These are phyloP conservation scores for Coelinius sp. DNA, from an alignment of 2,888 invertebrate species.

Conservation along the genomic window DNA sequence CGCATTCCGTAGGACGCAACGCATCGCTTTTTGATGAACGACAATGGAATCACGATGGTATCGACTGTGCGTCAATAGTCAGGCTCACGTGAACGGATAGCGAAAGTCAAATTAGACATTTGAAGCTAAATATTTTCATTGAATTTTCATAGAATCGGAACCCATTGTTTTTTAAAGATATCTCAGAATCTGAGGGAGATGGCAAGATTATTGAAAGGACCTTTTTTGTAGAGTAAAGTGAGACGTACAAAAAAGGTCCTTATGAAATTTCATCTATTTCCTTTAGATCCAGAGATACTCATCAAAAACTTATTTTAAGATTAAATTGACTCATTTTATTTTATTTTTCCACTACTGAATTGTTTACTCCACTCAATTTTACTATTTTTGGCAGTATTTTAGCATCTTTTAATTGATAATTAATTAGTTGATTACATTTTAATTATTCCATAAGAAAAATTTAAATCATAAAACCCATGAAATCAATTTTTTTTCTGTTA, in stretches of 20 bases:
- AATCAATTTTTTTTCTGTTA: not conserved
- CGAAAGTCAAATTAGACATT: not conserved
- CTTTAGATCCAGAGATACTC: too few relatives aligned
- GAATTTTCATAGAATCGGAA: too few relatives aligned
- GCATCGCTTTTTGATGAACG: constrained; percentile 3
- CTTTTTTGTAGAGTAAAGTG: too few relatives aligned
- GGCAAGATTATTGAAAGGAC: too few relatives aligned
- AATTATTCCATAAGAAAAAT: not conserved
- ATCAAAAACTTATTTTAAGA: too few relatives aligned
- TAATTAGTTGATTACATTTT: not conserved
- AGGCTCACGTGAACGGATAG: not conserved
- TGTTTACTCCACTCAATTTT: not conserved
- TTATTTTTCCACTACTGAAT: too few relatives aligned
- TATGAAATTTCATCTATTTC: too few relatives aligned
- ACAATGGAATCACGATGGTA: constrained; percentile 25
- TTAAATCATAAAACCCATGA: too few relatives aligned
- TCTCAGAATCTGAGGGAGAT: too few relatives aligned
- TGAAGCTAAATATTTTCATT: not conserved
- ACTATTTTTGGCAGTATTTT: not conserved
- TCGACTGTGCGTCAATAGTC: constrained; percentile 25
- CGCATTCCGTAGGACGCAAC: constrained; percentile 22
- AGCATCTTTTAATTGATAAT: not conserved
- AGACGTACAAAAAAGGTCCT: too few relatives aligned
- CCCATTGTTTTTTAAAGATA: too few relatives aligned
- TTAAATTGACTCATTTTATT: constrained; percentile 28